phyloP scores from a whole-genome alignment of 2,888 invertebrate species.

The Bugula neritina region DNA sequence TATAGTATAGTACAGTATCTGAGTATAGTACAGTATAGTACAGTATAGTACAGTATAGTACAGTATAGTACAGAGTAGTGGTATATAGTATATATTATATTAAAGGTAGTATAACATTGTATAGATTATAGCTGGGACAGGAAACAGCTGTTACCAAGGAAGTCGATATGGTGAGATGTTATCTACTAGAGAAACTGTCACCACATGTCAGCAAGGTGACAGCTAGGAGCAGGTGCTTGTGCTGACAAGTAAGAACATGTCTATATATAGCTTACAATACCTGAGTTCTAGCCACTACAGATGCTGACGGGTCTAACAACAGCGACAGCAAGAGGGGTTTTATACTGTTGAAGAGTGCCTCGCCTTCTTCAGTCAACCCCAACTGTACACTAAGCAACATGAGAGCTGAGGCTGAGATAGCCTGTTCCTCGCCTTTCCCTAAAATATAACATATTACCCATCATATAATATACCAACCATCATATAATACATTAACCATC shows the following conservation, averaged over 20 bases:
- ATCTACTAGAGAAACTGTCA: too few relatives aligned
- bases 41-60: too few relatives aligned
- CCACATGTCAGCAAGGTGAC: too few relatives aligned
- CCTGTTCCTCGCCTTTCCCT: slow-evolving; percentile 75
- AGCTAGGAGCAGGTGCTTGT: too few relatives aligned
- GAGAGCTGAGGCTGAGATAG: slow-evolving; percentile 73
- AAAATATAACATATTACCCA: too few relatives aligned
- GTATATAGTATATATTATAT: background rate
- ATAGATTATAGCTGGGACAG: slow-evolving; percentile 16
- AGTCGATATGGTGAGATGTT: too few relatives aligned
- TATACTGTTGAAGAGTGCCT: slow-evolving; percentile 66
- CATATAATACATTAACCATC: too few relatives aligned
- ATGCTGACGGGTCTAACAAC: slow-evolving; percentile 70
- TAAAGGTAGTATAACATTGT: background rate
- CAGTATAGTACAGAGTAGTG: too few relatives aligned
- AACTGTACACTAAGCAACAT: slow-evolving; percentile 78
- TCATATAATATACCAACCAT: too few relatives aligned
- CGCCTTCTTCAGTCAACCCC: slow-evolving; percentile 60
- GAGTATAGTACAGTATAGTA: too few relatives aligned
- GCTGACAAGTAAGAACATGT: too few relatives aligned
- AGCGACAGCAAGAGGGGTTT: slow-evolving; percentile 68
- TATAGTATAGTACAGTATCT: too few relatives aligned
- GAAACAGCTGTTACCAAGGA: slow-evolving; percentile 29
- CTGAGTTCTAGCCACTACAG: slow-evolving; percentile 66
- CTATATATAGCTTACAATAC: slow-evolving; percentile 38